Conservation (phyloP, 2,113 vertebrate species). For the Tenebrosternarchus preto region DNA sequence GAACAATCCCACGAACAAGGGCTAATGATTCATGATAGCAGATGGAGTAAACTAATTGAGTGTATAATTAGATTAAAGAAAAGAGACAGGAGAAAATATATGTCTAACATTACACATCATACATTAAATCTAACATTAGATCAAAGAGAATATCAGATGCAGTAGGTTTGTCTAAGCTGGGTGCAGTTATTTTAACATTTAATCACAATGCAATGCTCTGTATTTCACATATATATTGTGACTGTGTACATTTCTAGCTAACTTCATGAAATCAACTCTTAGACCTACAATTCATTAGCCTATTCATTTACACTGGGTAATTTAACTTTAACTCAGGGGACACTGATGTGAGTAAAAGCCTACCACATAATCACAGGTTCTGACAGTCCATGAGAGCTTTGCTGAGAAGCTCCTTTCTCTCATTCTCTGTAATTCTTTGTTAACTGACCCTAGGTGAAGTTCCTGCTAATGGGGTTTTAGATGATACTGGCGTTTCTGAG, state of each 20-base stretch:
- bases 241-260: not conserved
- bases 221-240: too few relatives aligned
- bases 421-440: constrained; percentile 13
- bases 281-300: not conserved
- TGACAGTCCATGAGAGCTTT: not conserved
- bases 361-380: constrained; percentile 13
- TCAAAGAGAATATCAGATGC: not conserved
- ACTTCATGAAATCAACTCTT: not conserved
- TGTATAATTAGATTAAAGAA: constrained; percentile 64
- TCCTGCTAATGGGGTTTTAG: not conserved
- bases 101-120: constrained; percentile 8
- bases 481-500: not conserved
- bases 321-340: constrained; percentile 9
- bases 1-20: constrained; percentile 52
- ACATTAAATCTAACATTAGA: not conserved
- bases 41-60: constrained; percentile 58
- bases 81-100: not conserved
- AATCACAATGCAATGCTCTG: not conserved
- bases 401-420: not conserved
- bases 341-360: not conserved
- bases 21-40: constrained; percentile 63
- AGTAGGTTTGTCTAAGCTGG: not conserved
- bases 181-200: not conserved
- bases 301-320: not conserved
- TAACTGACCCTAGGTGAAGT: not conserved